Base-by-base conservation (phyloP, 1,140 invertebrate genomes). In the Phymorhynchus buccinoides region DNA sequence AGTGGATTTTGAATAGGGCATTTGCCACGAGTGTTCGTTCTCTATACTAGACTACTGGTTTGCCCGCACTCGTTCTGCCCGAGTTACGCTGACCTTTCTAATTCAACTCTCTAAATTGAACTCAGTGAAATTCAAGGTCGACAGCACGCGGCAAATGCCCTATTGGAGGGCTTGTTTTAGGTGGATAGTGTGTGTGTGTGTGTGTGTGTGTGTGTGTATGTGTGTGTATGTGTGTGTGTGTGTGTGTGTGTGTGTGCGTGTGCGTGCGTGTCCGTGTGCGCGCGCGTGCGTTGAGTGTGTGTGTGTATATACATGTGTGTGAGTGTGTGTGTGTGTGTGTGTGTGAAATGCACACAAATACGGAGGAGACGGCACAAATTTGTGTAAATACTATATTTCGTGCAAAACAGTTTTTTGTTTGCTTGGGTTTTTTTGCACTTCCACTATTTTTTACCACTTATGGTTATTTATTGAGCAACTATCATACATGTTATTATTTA, bases 211-310 rank as follows among this genome's bases (percentile, higher is more conserved):
- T 35, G 32, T 71, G 66, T 71, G 66, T 71, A n/a, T 71, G 66
- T 71, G 66, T 71, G 66, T 71, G 66, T 71, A n/a, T 35, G 71
- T 73, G 71, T 73, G 71, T 73, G 71, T 73, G 71, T 73, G 71
- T 73, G 71, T 35, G 71, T 73, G 71, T 35, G 71, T 73, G 71
- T 35, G 71, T 73, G 71, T 37, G 71, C 37, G 71, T 35, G 71
- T 35, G 14, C 37, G 71, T 35, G 71, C 35, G n/a, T 3, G n/a
- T 73, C 1, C 4, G 71, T 73, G 71, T 35, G 71, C 37, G 71
- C 37, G 71, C 37, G 71, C 37, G 30, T 73, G 71, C 4, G 71
- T 7, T 9, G 4, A 73, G 30, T 35, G 71, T 73, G 71, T 35
- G 71, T 73, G 71, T 35, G 71, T 73, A 32, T 37, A 32, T 27